Base-by-base conservation (phyloP, 2,113 vertebrate species). In the Gasterosteus nipponicus region DNA sequence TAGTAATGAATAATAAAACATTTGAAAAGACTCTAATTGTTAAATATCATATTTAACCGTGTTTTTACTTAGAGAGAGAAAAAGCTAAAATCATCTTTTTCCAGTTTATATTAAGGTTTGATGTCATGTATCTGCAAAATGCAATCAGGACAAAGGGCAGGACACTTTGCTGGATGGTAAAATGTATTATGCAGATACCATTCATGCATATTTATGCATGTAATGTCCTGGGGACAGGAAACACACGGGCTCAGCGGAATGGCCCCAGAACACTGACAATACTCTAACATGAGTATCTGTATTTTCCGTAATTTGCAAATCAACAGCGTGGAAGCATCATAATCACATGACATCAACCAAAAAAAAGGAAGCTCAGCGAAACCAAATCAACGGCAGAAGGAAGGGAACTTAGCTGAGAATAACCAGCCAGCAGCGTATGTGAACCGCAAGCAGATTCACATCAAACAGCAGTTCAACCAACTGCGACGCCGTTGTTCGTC, bases 141-240 rank as follows among this genome's bases (percentile, higher is more conserved):
- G 19, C 7, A 62, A 62, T 60, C 18, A 60, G 15, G 58, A 60
- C 33, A 60, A 60, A 60, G 58, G 18, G 58, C 58, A 60, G 58
- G 33, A 39, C 35, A 39, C 58, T 39, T n/a, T 60, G 35, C 18
- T 60, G 38, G 58, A 39, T 60, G 18, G n/a, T 60, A 2, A n/a
- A 38, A 38, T 38, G 33, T 60, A 60, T 60, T 60, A 60, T 38
- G 18, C 58, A 60, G 58, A 38, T 60, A 38, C 18, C 10, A n/a
- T 39, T 38, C 33, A 60, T 39, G 58, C 58, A 60, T 39, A 60
- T 39, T 11, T n/a, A 39, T 57, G 16, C 9, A 9, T 35, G 57
- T 35, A 10, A 59, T 35, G 57, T 59, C 31, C 16, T 10, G 31
- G 31, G 57, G 31, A 35, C 16, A 35, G 57, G 33, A 39, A 38